Evolutionary conservation across 1,140 invertebrate species (phyloP), one percentile per base, ranked within the genome.

Genomic region (Tribolium madens): DNA sequence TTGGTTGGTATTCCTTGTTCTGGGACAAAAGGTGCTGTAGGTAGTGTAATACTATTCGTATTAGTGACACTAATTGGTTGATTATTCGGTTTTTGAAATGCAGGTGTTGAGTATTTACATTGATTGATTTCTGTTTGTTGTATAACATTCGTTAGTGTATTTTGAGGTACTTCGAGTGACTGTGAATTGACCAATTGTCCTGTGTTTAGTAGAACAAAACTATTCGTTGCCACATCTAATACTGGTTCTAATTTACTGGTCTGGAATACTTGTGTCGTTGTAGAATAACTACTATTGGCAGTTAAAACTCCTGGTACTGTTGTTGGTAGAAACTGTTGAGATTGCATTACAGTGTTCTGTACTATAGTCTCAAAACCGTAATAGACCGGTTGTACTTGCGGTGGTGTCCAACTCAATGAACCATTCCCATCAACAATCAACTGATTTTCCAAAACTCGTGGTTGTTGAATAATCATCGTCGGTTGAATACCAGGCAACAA

Each of bases 311-410:
- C 93, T 60, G 92, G 92, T 85, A 94, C 91, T 2, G 92, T 90
- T 1, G 92, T 92, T 6, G 93, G 91, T 18, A 94, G 90, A 83
- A 94, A 94, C 80, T 94, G 93, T 83, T 94, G 93, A 17, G 93
- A 94, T 14, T 92, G 93, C 93, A 94, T 94, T 0, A 94, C 93
- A 9, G 93, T 94, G 81, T 94, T 95, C 84, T 94, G 93, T 7
- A 95, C 93, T 72, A 95, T 94, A 0, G 93, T 95, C 86, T 95
- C 93, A 76, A 95, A 87, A 0, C 93, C 93, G 76, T 94, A 94
- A 82, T 93, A 94, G 83, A 94, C 91, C 1, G 93, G 93, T 77
- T 93, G 92, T 15, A 79, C 83, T 48, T 80, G 77, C 79, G 84
- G 84, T 57, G 80, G 81, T 10, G 79, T 21, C 84, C 84, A 86